A percentile compares a stretch with the other conserved stretches of the same genome.
phyloP scores from a whole-genome alignment of 1,140 invertebrate genomes.

The Drosophila trapezifrons region DNA sequence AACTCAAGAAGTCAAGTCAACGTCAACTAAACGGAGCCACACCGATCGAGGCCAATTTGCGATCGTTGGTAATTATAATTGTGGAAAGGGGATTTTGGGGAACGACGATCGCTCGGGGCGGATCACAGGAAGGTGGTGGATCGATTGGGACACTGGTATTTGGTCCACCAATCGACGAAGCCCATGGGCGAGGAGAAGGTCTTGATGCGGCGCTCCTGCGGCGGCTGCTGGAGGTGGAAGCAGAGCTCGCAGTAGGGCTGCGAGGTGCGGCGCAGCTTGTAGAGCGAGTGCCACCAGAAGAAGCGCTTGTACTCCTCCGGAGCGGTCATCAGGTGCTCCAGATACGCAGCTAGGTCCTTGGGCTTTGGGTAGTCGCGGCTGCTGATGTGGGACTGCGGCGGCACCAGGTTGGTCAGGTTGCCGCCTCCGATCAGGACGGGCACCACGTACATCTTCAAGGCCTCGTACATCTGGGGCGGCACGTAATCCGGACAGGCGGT shows the following conservation, averaged over 20 bases:
- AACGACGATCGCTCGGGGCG: too few relatives aligned
- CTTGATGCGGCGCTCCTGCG: neutral
- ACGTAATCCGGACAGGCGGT: constrained; percentile 55
- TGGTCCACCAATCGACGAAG: constrained; percentile 56
- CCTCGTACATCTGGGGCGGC: constrained; percentile 41
- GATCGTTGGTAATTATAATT: constrained; percentile 62
- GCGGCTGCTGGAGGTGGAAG: neutral
- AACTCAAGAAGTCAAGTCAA: neutral
- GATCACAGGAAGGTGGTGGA: constrained; percentile 13
- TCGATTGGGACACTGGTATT: constrained; percentile 47
- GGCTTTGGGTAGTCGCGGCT: constrained; percentile 31
- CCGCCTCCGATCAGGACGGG: constrained; percentile 55
- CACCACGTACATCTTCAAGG: constrained; percentile 42
- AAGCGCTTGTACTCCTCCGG: constrained; percentile 30
- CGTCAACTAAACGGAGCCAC: constrained; percentile 9
- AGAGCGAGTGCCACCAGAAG: constrained; percentile 58
- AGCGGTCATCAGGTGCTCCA: neutral
- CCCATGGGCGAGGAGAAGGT: neutral
- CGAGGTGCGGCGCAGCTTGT: constrained; percentile 22
- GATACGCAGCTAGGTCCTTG: constrained; percentile 22
- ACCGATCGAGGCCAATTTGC: constrained; percentile 53
- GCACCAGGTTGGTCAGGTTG: constrained; percentile 40
- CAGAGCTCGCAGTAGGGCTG: constrained; percentile 58
- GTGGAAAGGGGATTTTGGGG: neutral
- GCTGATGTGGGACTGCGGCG: constrained; percentile 41